Conservation (phyloP, 1,140 invertebrate genomes). For the Periplaneta americana region DNA sequence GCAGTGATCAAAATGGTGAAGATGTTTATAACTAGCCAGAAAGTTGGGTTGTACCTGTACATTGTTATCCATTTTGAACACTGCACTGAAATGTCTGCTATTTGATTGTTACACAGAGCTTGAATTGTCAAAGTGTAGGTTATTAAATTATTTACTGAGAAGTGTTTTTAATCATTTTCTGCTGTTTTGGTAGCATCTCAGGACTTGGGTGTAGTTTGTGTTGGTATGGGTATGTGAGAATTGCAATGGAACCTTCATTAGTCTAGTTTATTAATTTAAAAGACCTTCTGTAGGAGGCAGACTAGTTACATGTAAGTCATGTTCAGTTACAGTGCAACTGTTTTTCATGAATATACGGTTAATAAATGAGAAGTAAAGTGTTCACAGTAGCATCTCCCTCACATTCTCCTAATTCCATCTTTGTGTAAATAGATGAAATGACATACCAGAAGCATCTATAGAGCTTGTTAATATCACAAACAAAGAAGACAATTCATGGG, state of each 20-base stretch:
- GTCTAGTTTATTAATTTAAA: neutral
- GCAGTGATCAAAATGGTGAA: neutral
- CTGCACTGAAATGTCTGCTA: neutral
- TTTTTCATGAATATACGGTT: neutral
- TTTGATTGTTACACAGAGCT: neutral
- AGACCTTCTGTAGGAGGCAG: neutral
- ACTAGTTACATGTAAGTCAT: neutral
- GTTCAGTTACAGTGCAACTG: neutral
- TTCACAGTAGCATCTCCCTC: no score
- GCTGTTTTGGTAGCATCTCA: neutral
- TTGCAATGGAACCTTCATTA: neutral
- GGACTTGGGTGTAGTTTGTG: neutral
- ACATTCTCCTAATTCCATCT: no score
- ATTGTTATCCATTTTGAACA: neutral
- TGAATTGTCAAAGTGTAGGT: neutral
- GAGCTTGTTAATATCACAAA: no score
- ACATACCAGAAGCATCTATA: no score
- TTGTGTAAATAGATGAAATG: no score
- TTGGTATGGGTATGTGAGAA: neutral
- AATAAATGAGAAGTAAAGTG: neutral
- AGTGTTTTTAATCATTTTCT: neutral
- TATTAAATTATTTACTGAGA: neutral
- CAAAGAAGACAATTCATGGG: no score
- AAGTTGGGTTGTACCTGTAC: neutral
- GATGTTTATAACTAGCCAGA: neutral